Conservation (phyloP, 2,113 vertebrate species). For the Jacana jacana region DNA sequence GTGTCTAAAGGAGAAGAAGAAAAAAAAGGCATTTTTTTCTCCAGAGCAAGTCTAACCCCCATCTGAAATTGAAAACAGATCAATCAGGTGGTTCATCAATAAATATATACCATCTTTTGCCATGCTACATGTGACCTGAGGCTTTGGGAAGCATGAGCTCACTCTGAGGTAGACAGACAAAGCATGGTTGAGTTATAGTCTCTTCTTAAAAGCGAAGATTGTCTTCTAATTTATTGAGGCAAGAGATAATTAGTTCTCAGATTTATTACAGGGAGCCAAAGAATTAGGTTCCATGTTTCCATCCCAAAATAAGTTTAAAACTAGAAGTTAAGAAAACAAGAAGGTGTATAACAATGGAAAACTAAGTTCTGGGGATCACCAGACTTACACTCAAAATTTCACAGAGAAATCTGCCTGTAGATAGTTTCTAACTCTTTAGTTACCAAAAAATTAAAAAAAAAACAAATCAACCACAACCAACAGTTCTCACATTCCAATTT, state of each 20-base stretch:
- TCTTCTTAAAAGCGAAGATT: background rate
- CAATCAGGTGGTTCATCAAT: conserved; percentile 1
- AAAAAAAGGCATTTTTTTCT: fast-evolving
- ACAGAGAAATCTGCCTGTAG: background rate
- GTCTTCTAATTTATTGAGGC: conserved; percentile 13
- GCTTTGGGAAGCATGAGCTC: background rate
- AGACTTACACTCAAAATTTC: background rate
- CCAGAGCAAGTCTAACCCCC: background rate
- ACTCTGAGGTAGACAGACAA: background rate
- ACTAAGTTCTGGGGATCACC: background rate
- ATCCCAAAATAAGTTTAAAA: background rate
- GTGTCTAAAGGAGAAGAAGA: background rate
- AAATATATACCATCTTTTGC: conserved; percentile 6
- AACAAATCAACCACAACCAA: no score
- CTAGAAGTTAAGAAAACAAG: background rate
- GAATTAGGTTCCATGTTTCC: background rate
- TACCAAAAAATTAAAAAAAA: background rate
- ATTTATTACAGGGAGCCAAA: background rate
- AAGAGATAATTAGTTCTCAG: background rate
- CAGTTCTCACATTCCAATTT: background rate
- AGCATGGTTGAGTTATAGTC: background rate
- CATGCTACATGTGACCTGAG: background rate
- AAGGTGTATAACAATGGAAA: background rate
- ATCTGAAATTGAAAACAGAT: conserved; percentile 6
- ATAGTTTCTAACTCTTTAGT: background rate